Conservation (phyloP, 2,797 vertebrate genomes). For the Lophotriccus pileatus region DNA sequence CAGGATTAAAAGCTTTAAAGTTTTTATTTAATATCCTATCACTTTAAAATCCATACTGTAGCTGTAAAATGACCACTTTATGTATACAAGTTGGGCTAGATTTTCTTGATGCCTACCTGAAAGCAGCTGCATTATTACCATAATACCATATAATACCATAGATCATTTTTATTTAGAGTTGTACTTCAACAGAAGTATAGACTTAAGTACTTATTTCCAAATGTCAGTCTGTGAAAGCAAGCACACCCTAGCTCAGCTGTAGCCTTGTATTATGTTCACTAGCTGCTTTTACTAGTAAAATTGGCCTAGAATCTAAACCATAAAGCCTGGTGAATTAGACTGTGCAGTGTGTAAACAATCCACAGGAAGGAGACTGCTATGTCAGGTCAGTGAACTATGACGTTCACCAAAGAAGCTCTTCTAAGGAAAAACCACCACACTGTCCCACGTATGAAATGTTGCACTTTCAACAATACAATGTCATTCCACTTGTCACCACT, state of each 20-base stretch:
- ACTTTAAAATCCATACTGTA: not conserved
- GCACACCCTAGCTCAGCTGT: not conserved
- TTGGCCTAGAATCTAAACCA: not conserved
- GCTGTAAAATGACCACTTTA: not conserved
- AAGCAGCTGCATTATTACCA: not conserved
- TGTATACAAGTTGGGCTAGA: not conserved
- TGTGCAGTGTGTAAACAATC: not conserved
- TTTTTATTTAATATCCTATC: not conserved
- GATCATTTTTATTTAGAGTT: not conserved
- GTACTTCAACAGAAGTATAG: not conserved
- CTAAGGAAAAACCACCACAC: not conserved
- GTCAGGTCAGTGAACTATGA: not conserved
- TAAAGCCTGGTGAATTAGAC: not conserved
- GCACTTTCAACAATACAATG: not conserved
- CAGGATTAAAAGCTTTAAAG: not conserved
- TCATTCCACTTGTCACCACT: not conserved
- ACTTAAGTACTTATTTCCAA: not conserved
- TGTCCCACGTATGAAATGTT: not conserved
- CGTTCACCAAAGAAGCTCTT: not conserved
- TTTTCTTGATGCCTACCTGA: not conserved
- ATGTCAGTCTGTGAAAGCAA: not conserved
- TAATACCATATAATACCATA: not conserved
- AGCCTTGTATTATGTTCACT: not conserved
- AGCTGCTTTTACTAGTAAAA: not conserved
- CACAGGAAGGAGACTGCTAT: not conserved